Percentiles rank a stretch among this genome's conserved stretches.
Evolutionary conservation across 2,113 vertebrate genomes (phyloP).

Genomic region (Mus pahari): DNA sequence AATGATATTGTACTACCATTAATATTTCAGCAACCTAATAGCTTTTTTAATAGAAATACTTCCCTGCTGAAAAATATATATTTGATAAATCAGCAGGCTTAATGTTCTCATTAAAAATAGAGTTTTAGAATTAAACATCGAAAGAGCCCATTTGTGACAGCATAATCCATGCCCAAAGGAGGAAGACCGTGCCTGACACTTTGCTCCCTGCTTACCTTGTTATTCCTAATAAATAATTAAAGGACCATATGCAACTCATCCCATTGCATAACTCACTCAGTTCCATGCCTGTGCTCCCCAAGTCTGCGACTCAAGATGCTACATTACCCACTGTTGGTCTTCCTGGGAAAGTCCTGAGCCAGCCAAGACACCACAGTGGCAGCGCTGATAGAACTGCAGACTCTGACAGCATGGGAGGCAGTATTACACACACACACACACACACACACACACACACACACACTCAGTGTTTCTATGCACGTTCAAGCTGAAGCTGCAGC

Average conservation of each 20-base stretch:
- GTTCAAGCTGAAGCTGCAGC: not conserved
- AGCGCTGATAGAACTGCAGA: not conserved
- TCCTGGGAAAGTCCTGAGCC: not conserved
- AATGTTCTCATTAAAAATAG: slow-evolving; percentile 75
- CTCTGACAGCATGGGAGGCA: not conserved
- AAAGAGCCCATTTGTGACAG: not conserved
- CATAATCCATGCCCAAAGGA: slow-evolving; percentile 31
- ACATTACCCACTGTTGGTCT: not conserved
- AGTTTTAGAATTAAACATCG: slow-evolving; percentile 69
- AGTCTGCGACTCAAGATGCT: not conserved
- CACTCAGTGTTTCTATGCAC: not conserved
- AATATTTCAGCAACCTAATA: slow-evolving; percentile 73
- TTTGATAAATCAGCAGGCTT: slow-evolving; percentile 68
- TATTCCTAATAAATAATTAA: slow-evolving; percentile 68
- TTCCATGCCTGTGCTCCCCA: not conserved
- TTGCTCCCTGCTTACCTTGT: not conserved
- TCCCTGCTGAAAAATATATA: slow-evolving; percentile 65
- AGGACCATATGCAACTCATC: not conserved
- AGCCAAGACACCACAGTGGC: not conserved
- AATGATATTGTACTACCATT: slow-evolving; percentile 62
- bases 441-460: not conserved
- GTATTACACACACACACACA: not conserved
- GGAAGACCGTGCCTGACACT: not conserved
- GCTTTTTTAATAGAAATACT: slow-evolving; percentile 73
- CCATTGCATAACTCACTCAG: not conserved